phyloP scores from a whole-genome alignment of 2,888 invertebrate genomes.

The Eudemis profundana region DNA sequence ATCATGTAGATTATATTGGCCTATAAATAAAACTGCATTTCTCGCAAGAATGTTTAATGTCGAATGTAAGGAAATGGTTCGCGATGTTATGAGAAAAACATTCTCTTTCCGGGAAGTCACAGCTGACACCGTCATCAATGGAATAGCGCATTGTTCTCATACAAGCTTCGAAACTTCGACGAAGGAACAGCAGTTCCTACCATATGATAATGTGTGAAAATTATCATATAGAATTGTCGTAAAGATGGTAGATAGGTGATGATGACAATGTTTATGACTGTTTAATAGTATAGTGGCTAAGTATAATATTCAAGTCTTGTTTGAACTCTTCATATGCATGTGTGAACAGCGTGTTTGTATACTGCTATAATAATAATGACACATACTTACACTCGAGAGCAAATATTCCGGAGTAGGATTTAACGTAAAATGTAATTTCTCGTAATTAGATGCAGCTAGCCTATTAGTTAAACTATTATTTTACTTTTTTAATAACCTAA shows the following conservation, averaged over 20 bases:
- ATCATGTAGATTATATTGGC: not conserved
- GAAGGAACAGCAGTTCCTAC: constrained; percentile 30
- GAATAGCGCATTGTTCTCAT: constrained; percentile 45
- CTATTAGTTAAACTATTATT: no score
- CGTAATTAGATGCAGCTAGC: no score
- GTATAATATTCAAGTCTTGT: no score
- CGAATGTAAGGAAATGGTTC: constrained; percentile 56
- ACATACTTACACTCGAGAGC: no score
- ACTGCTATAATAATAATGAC: no score
- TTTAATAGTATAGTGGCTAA: not conserved
- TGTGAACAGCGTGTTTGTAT: no score
- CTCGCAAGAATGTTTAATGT: constrained; percentile 47
- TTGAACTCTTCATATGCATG: no score
- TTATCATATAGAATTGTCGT: constrained; percentile 17
- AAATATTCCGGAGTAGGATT: no score
- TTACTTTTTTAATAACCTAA: no score
- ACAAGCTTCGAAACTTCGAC: constrained; percentile 30
- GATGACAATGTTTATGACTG: constrained; percentile 10
- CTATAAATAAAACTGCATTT: not conserved
- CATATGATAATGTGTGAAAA: constrained; percentile 34
- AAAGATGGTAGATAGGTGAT: constrained; percentile 20
- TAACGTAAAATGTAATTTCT: no score
- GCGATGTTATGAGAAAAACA: constrained; percentile 60
- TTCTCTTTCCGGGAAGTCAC: constrained; percentile 59
- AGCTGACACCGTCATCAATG: constrained; percentile 41